Evolutionary conservation across 2,797 vertebrate genomes (phyloP), one percentile per base, ranked within the genome.

Genomic region (Hylomyscus alleni): DNA sequence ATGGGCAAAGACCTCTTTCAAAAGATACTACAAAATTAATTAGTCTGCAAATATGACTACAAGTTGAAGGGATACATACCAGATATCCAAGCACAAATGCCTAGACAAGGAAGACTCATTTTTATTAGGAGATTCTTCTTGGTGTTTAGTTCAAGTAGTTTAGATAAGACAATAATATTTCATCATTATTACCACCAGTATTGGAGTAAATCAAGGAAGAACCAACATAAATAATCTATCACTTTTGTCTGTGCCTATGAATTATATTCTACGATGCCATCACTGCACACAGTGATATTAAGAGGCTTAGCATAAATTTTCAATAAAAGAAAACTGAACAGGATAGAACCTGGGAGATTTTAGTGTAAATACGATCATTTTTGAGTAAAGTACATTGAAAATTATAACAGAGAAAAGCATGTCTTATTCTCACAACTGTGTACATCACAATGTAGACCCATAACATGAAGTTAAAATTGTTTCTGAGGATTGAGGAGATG

Each of bases 11-110:
- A 7, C 34, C 12, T 96, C 90, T 77, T 93, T 93, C 92, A 90
- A 96, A 96, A 92, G 62, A 62, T 77, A 88, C 40, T 31, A 92
- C 40, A 91, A 91, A 97, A 95, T 86, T 97, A 97, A 96, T 96
- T 95, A 88, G 72, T 90, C 77, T 78, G 20, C 20, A 92, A 83
- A 85, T 87, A 80, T 37, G 67, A 91, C 86, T 78, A 37, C 91
- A 87, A 97, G 96, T 84, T 92, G 37, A 91, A 97, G 93, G 37
- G 4, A 56, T 73, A 40, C 24, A 73, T 54, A 92, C 29, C 52
- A 54, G 6, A 47, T 80, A 85, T 73, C 52, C 50, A 37, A 52
- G 22, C 17, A 96, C 15, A 54, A 4, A 12, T 12, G 58, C 65
- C 40, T 94, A 47, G n/a, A 94, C 76, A 47, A 82, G 29, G 15